Conservation (phyloP, 2,113 vertebrate species). For the Cyprinodon brontotheroides region DNA sequence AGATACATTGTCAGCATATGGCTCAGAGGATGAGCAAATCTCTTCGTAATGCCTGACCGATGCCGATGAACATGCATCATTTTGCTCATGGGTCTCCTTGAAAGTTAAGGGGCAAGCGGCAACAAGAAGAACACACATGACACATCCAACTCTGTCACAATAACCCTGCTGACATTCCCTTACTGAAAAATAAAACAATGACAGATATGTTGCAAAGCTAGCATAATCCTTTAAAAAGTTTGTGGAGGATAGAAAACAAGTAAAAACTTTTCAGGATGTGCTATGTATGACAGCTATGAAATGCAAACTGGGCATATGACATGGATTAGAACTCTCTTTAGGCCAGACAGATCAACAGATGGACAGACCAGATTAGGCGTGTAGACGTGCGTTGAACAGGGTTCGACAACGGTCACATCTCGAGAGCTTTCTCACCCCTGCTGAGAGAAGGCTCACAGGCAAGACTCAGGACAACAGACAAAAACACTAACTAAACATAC, state of each 20-base stretch:
- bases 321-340: constrained; percentile 60
- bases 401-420: constrained; percentile 49
- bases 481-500: not conserved
- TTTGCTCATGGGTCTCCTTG: constrained; percentile 38
- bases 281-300: constrained; percentile 41
- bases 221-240: constrained; percentile 29
- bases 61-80: constrained; percentile 66
- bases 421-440: constrained; percentile 58
- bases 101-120: constrained; percentile 50
- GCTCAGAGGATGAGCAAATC: constrained; percentile 54
- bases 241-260: constrained; percentile 8
- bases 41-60: constrained; percentile 61
- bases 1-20: constrained; percentile 61
- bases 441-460: constrained; percentile 41
- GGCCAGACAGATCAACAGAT: constrained; percentile 77
- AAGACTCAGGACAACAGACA: constrained; percentile 26
- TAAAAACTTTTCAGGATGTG: constrained; percentile 13
- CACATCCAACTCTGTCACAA: constrained; percentile 50
- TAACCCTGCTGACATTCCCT: constrained; percentile 33
- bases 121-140: constrained; percentile 57
- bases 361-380: constrained; percentile 78
- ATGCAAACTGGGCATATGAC: constrained; percentile 37
- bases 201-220: constrained; percentile 23
- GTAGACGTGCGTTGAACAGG: constrained; percentile 70
- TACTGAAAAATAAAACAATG: constrained; percentile 37